These are phyloP conservation scores for Danaus chrysippus DNA, from an alignment of 2,888 invertebrate species.

Conservation along the genomic window DNA sequence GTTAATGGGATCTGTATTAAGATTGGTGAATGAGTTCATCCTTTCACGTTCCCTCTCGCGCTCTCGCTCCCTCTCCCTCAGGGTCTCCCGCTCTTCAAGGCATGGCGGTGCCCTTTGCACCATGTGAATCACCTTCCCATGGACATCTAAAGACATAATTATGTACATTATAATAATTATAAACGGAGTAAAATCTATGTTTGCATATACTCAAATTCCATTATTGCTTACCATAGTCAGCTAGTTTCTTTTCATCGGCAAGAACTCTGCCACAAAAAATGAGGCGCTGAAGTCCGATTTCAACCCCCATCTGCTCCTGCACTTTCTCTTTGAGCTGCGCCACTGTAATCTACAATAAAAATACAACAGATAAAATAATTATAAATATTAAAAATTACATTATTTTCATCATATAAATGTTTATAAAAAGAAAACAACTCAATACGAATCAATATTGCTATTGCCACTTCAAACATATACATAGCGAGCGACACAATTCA, in stretches of 20 bases:
- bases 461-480: too few species aligned
- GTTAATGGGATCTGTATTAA: slow-evolving; percentile 5
- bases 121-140: slow-evolving; percentile 95
- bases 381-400: background rate
- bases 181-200: too few species aligned
- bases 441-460: too few species aligned
- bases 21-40: background rate
- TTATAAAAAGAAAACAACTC: background rate
- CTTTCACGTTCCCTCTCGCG: slow-evolving; percentile 12
- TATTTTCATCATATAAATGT: slow-evolving; percentile 3
- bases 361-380: background rate
- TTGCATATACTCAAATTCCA: background rate
- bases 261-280: slow-evolving; percentile 97
- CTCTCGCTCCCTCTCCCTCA: slow-evolving; percentile 27
- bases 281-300: slow-evolving; percentile 90
- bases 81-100: slow-evolving; percentile 32
- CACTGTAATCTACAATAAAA: slow-evolving; percentile 84
- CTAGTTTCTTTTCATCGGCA: slow-evolving; percentile 90
- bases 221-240: slow-evolving; percentile 86
- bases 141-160: slow-evolving; percentile 81
- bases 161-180: too few species aligned
- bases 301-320: slow-evolving; percentile 86
- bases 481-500: too few species aligned
- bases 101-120: slow-evolving; percentile 91
- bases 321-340: slow-evolving; percentile 89